A percentile compares a stretch with the other conserved stretches of the same genome.
Evolutionary conservation across 2,797 vertebrate genomes (phyloP).

Genomic region (Pogonophryne albipinna): DNA sequence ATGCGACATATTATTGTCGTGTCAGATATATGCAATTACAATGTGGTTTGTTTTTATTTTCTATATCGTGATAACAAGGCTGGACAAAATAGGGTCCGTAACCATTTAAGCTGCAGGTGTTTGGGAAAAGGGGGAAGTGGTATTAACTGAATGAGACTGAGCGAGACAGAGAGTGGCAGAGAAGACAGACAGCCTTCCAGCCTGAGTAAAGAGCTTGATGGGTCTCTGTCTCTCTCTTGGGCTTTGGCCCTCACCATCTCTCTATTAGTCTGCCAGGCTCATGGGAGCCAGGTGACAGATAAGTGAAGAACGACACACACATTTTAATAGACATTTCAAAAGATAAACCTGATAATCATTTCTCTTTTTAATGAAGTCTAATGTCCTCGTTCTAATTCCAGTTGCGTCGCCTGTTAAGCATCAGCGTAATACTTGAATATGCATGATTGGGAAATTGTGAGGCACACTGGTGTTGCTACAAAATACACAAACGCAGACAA

Average conservation of each 20-base stretch:
- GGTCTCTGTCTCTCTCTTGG: constrained; percentile 81
- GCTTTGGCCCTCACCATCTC: constrained; percentile 85
- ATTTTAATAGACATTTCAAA: constrained; percentile 91
- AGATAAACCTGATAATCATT: constrained; percentile 90
- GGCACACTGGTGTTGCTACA: constrained; percentile 68
- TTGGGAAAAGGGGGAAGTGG: constrained; percentile 15
- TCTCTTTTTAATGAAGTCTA: constrained; percentile 89
- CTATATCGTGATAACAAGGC: constrained; percentile 10
- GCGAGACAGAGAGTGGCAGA: constrained; percentile 61
- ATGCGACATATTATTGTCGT: constrained; percentile 44
- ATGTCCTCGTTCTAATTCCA: constrained; percentile 88
- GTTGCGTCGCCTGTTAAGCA: constrained; percentile 83
- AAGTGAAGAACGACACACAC: constrained; percentile 86
- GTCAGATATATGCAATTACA: constrained; percentile 57
- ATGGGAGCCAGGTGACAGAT: constrained; percentile 89
- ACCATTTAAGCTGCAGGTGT: constrained; percentile 28
- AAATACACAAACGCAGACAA: constrained; percentile 81
- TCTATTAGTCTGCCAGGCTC: constrained; percentile 86
- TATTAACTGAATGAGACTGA: constrained; percentile 54
- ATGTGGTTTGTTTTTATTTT: constrained; percentile 42
- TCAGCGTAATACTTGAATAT: constrained; percentile 85
- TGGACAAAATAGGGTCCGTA: constrained; percentile 23
- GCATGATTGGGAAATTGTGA: constrained; percentile 80
- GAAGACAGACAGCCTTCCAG: constrained; percentile 77
- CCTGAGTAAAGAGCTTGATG: constrained; percentile 75